Evolutionary conservation across 2,888 invertebrate genomes (phyloP), one percentile per base, ranked within the genome.

Genomic region (Holacanthella duospinosa): DNA sequence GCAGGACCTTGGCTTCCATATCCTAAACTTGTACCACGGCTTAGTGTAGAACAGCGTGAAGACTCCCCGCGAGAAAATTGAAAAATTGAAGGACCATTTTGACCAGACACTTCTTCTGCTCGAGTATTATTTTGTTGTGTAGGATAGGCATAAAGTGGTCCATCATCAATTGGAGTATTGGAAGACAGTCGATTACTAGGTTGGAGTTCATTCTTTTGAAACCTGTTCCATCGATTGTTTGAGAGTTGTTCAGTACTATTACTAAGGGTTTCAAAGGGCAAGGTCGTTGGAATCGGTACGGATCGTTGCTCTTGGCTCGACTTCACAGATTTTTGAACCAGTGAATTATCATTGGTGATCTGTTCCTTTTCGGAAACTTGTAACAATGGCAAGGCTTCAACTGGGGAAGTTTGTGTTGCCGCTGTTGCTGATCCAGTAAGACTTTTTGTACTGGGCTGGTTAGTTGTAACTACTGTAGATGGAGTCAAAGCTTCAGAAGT

Each of bases 1-100:
- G 62, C n/a, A 29, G 65, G 68, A 24, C 69, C 69, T 65, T 71
- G 69, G 48, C 69, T 71, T 43, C 70, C 68, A 48, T 71, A 71
- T 12, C 71, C 71, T 60, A 71, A 64, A 60, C 68, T 68, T 44
- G 70, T 63, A 28, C 64, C 69, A 58, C 66, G 68, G 64, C 68
- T 68, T 24, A 71, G 61, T 2, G 69, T 70, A 29, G 71, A 71
- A 60, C 70, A 71, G 25, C 71, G 55, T 3, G 68, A 68, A 9
- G 69, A 68, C 43, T 65, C 68, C n/a, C 63, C 68, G 1, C 66
- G 62, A 43, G 60, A 62, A 29, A 56, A 59, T 29, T 59, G 59
- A 44, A 65, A 67, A 19, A 59, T 59, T 43, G 16, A 36, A 4
- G 48, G 48, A 21, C n/a, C 4, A 21, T 4, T 21, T 21, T 48